Conservation (phyloP, 2,113 vertebrate species). For the Heterotis niloticus region DNA sequence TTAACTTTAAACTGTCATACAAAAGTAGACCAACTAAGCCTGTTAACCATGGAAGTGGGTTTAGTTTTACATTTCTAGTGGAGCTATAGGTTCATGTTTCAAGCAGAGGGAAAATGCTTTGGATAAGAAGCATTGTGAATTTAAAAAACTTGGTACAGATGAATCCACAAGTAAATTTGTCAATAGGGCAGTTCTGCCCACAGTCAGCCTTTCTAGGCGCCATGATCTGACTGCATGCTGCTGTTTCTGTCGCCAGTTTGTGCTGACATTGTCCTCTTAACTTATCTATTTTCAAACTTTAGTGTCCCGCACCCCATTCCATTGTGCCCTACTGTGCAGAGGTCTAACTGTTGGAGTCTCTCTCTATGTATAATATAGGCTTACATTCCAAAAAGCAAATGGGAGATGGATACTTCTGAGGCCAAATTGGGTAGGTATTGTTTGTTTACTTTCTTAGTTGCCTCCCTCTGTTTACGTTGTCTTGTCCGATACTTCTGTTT, state of each 20-base stretch:
- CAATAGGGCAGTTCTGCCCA: no score
- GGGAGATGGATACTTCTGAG: constrained; percentile 99
- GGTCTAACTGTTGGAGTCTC: constrained; percentile 91
- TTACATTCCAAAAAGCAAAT: constrained; percentile 99
- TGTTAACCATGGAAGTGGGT: no score
- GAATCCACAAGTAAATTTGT: no score
- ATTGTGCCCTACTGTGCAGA: constrained; percentile 35
- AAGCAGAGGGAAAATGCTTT: no score
- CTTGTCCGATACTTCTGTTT: background rate
- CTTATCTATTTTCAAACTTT: constrained; percentile 48
- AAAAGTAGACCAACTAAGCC: no score
- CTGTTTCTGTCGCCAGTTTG: constrained; percentile 3
- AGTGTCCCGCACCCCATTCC: constrained; percentile 22
- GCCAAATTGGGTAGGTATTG: constrained; percentile 94
- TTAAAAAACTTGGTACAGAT: no score
- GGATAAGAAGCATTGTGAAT: no score
- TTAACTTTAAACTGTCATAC: no score
- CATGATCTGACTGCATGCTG: constrained; percentile 24
- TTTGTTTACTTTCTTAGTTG: constrained; percentile 51
- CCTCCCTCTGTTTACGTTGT: constrained; percentile 42
- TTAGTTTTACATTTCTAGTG: no score
- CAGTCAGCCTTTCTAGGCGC: background rate
- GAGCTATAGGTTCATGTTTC: no score
- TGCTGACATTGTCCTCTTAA: constrained; percentile 28
- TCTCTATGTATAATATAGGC: constrained; percentile 95